A percentile compares a stretch with the other conserved stretches of the same genome.
Conservation (phyloP, 2,797 vertebrate genomes). For the Amazonetta brasiliensis region DNA sequence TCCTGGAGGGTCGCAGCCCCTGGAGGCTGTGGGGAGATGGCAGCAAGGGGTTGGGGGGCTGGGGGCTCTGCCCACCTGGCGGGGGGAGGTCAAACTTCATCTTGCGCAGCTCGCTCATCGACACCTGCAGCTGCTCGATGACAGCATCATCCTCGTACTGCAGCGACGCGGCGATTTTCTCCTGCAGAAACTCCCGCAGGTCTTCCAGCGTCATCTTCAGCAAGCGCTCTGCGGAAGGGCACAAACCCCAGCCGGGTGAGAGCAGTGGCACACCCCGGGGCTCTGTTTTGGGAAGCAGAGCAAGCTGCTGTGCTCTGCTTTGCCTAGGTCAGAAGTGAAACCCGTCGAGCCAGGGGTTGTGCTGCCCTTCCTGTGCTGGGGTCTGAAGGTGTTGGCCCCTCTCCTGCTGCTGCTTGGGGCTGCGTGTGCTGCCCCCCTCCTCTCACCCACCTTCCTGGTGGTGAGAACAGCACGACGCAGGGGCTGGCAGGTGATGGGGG, state of each 20-base stretch:
- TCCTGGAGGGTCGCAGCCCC: background rate
- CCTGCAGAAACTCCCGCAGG: conserved; percentile 87
- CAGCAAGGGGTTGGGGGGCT: too few species aligned
- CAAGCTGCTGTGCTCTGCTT: background rate
- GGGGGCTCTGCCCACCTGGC: conserved; percentile 77
- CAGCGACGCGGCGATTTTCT: conserved; percentile 81
- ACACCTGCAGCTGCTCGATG: conserved; percentile 84
- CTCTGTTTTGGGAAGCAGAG: background rate
- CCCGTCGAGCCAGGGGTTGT: background rate
- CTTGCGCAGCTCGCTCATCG: conserved; percentile 83
- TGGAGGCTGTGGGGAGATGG: background rate
- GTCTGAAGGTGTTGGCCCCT: accelerated
- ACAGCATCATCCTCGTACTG: conserved; percentile 82
- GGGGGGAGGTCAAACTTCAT: conserved; percentile 86
- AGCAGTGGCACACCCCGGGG: background rate
- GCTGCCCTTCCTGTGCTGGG: background rate
- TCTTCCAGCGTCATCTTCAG: conserved; percentile 86
- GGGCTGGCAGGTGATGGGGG: background rate
- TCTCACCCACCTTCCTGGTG: background rate
- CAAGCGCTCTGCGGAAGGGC: conserved; percentile 77
- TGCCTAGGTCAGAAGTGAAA: background rate
- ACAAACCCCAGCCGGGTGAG: background rate
- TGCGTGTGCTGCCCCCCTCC: background rate
- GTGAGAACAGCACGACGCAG: background rate
- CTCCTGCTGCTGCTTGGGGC: background rate